Evolutionary conservation across 2,888 invertebrate genomes (phyloP), one percentile per base, ranked within the genome.

Genomic region (Nephrocerus scutellatus): DNA sequence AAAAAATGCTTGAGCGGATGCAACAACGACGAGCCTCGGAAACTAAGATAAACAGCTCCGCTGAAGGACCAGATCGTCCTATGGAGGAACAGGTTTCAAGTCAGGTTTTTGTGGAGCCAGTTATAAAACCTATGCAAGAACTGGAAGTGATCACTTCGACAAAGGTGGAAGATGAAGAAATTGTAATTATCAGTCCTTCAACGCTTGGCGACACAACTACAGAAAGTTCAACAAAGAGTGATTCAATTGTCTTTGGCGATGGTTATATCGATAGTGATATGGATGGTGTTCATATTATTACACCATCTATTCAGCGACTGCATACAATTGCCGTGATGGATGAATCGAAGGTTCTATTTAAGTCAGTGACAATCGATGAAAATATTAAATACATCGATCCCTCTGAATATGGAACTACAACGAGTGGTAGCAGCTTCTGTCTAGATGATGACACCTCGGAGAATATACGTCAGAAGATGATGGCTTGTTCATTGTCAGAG

Each of bases 401-500:
- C 20, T 44, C 37, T 1, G 49, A 49, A 5, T 39, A 48, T 22
- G 45, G 24, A 6, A 36, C 45, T 3, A 51, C 42, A 10, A 48
- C 50, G 6, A 50, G 46, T 25, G 40, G 42, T 16, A 48, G 36
- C 23, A 55, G 57, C 30, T 55, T 56, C 26, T 56, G 48, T n/a
- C 30, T 46, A 6, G 59, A 65, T 12, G 57, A 60, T 20, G 56
- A 56, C 26, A 57, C 55, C 1, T 50, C 60, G 1, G 60, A 59
- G 30, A 57, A 59, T 20, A 64, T 64, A 14, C 57, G 60, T 2
- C 51, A 57, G 18, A 63, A 67, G 49, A 61, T 66, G 37, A 54
- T 64, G 53, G 63, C 65, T 1, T 63, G 55, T 32, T 65, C 67
- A 1, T 23, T 66, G 6, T 66, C 66, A 0, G 65, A 65, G 44